These are phyloP conservation scores for Alauda arvensis DNA, from an alignment of 2,797 vertebrate genomes.

Conservation along the genomic window DNA sequence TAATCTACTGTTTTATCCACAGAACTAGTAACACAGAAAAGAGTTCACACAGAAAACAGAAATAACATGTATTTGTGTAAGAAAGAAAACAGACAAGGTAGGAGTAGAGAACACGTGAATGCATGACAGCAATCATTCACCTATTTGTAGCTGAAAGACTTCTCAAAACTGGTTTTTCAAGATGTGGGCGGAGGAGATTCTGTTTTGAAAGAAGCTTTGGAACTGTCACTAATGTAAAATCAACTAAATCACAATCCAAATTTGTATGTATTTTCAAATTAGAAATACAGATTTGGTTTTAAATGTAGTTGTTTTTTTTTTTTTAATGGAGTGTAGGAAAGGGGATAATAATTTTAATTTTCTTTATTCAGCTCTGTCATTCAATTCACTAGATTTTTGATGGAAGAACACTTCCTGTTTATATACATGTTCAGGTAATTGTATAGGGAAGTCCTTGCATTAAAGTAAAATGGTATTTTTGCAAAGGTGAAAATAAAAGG, in stretches of 20 bases:
- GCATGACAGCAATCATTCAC: conserved; percentile 44
- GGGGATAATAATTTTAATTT: background rate
- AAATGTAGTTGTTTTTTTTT: background rate
- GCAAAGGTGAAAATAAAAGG: background rate
- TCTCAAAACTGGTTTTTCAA: conserved; percentile 73
- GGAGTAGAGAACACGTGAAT: background rate
- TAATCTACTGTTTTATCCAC: background rate
- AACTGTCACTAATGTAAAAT: conserved; percentile 16
- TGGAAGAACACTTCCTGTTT: background rate
- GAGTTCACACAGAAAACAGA: background rate
- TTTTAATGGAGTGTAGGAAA: background rate
- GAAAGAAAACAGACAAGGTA: background rate
- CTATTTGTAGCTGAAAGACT: conserved; percentile 58
- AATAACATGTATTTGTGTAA: background rate
- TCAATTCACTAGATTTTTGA: background rate
- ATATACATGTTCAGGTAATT: background rate
- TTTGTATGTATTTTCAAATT: background rate
- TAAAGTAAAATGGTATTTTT: background rate
- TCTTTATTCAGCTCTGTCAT: background rate
- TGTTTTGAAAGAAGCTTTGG: conserved; percentile 62
- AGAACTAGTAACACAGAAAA: background rate
- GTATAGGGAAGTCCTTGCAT: background rate
- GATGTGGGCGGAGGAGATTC: conserved; percentile 56
- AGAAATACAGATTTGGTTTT: background rate
- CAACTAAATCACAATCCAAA: background rate